Evolutionary conservation across 2,113 vertebrate species (phyloP).

Genomic region (Lanius collurio): DNA sequence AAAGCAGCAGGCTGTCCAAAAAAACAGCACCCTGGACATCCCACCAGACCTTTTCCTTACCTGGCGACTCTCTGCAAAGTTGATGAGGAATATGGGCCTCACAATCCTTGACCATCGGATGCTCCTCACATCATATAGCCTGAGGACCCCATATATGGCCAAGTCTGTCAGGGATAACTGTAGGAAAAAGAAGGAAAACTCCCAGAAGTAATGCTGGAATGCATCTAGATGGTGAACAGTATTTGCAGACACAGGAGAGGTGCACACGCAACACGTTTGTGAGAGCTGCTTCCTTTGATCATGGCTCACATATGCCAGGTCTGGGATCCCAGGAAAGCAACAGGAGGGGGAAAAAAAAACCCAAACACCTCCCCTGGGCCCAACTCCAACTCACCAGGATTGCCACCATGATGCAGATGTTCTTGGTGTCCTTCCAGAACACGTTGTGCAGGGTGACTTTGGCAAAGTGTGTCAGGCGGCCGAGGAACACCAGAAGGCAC

Average conservation of each 20-base stretch:
- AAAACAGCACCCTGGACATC: background rate
- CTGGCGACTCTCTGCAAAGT: conserved; percentile 91
- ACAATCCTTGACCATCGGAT: conserved; percentile 89
- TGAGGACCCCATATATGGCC: conserved; percentile 79
- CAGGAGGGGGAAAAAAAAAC: background rate
- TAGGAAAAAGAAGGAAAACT: background rate
- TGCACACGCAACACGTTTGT: fast-evolving
- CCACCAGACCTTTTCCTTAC: conserved; percentile 56
- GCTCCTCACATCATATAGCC: conserved; percentile 50
- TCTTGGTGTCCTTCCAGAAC: conserved; percentile 96
- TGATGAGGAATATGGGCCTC: conserved; percentile 89
- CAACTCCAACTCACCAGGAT: conserved; percentile 73
- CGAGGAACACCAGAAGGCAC: conserved; percentile 82
- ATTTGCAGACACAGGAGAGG: background rate
- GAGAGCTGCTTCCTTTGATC: background rate
- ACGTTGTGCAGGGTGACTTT: conserved; percentile 79
- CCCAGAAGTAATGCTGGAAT: background rate
- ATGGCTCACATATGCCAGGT: fast-evolving
- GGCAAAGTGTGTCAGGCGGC: conserved; percentile 84
- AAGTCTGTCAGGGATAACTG: conserved; percentile 87
- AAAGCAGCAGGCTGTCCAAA: background rate
- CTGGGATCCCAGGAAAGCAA: background rate
- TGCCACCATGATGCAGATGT: conserved; percentile 89
- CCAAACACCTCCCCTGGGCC: background rate
- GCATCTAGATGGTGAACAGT: background rate